Conservation (phyloP, 2,888 invertebrate species). For the Acronicta alni region DNA sequence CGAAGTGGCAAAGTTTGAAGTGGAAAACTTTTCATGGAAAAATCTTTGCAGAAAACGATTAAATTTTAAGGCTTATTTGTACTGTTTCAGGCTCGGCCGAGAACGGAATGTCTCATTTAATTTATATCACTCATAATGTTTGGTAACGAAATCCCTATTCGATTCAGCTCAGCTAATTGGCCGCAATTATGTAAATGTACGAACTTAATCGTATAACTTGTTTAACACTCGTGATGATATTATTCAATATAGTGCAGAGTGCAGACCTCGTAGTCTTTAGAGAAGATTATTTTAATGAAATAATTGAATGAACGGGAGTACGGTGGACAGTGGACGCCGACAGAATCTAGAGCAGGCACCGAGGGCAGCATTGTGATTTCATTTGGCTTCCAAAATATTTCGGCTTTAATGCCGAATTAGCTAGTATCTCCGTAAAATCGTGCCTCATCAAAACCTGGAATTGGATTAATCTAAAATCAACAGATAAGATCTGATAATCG, state of each 20-base stretch:
- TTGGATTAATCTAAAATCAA: conserved; percentile 63
- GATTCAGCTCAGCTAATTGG: conserved; percentile 47
- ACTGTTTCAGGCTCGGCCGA: conserved; percentile 75
- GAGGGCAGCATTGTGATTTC: conserved; percentile 69
- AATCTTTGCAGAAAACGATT: conserved; percentile 87
- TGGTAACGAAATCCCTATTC: conserved; percentile 55
- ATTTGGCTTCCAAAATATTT: conserved; percentile 62
- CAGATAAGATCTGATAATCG: conserved; percentile 56
- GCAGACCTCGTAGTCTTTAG: conserved; percentile 71
- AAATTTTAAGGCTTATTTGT: conserved; percentile 86
- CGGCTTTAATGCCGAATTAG: conserved; percentile 53
- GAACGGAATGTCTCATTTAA: conserved; percentile 69
- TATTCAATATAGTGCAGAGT: conserved; percentile 70
- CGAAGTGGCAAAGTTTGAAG: conserved; percentile 88
- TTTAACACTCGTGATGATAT: conserved; percentile 67
- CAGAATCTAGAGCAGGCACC: conserved; percentile 76
- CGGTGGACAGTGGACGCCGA: conserved; percentile 76
- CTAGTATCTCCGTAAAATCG: conserved; percentile 34
- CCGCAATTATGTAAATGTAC: conserved; percentile 55
- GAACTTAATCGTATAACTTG: conserved; percentile 59
- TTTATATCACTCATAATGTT: conserved; percentile 61
- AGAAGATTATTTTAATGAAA: conserved; percentile 82
- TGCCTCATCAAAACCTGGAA: conserved; percentile 59
- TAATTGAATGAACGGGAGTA: conserved; percentile 80
- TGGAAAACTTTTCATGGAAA: conserved; percentile 88